phyloP scores from a whole-genome alignment of 2,113 vertebrate genomes.

The Toxotes chatareus region DNA sequence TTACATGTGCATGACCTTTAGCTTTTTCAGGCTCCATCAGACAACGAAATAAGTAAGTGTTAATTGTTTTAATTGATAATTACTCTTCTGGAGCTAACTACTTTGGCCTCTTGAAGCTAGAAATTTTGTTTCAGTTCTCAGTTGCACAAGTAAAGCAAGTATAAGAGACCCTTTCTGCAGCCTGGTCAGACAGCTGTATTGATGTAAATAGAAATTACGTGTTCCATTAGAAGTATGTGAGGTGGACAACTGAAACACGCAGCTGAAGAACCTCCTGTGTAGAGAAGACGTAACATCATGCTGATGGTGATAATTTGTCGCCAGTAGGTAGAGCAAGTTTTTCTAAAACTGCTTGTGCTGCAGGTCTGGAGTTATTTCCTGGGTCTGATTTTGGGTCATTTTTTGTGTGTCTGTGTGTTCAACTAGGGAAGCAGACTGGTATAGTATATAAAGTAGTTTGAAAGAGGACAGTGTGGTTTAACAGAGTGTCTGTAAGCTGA shows the following conservation, averaged over 20 bases:
- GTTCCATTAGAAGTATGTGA: not conserved
- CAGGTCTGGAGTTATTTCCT: not conserved
- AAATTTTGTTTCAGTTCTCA: not conserved
- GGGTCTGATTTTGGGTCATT: not conserved
- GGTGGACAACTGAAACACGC: not conserved
- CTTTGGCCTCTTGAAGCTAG: not conserved
- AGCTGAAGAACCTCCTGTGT: not conserved
- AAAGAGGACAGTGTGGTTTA: constrained; percentile 1
- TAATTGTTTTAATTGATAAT: too few species aligned
- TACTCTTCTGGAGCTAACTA: too few species aligned
- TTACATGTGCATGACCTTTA: too few species aligned
- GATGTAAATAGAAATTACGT: not conserved
- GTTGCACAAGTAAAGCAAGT: not conserved
- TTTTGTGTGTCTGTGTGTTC: constrained; percentile 6
- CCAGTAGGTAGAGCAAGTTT: not conserved
- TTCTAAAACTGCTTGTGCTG: not conserved
- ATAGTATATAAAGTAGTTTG: not conserved
- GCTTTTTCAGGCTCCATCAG: too few species aligned
- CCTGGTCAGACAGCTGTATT: not conserved
- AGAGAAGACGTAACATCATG: not conserved
- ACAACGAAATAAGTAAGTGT: too few species aligned
- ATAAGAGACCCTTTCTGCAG: not conserved
- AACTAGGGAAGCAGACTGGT: not conserved
- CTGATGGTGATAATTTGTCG: not conserved
- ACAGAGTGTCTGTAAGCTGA: not conserved